phyloP scores from a whole-genome alignment of 53 echinoderm and acorn worm species.

The Holothuria leucospilota region DNA sequence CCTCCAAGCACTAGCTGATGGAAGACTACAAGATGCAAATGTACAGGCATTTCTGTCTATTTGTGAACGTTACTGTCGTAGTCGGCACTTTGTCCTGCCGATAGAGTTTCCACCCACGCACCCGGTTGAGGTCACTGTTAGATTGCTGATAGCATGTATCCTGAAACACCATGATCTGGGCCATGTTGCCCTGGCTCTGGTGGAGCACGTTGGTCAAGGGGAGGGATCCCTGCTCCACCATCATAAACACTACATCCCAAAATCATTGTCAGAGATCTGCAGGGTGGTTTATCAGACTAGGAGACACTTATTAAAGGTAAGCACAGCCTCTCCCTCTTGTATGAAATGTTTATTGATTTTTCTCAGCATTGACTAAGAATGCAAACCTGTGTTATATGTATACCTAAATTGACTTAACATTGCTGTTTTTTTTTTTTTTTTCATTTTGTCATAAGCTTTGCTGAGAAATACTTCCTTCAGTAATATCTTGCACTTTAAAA shows the following conservation, averaged over 20 bases:
- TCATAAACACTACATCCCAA: conserved; percentile 78
- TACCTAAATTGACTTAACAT: too few species aligned
- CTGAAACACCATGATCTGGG: conserved; percentile 97
- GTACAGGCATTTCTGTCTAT: conserved; percentile 86
- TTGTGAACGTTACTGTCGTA: conserved; percentile 92
- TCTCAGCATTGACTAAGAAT: too few species aligned
- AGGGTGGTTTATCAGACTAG: conserved; percentile 91
- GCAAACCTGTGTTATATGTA: too few species aligned
- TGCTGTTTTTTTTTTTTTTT: too few species aligned
- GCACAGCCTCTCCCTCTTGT: too few species aligned
- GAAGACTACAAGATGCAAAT: conserved; percentile 78
- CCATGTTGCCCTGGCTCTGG: conserved; percentile 87
- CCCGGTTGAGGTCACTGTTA: conserved; percentile 75
- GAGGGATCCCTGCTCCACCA: conserved; percentile 71
- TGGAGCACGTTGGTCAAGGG: conserved; percentile 86
- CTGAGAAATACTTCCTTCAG: too few species aligned
- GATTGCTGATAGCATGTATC: conserved; percentile 87
- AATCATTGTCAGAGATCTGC: conserved; percentile 92
- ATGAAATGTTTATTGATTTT: too few species aligned
- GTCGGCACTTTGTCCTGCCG: conserved; percentile 76
- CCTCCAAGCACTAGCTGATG: conserved; percentile 85
- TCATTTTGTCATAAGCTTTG: too few species aligned
- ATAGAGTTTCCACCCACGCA: conserved; percentile 82
- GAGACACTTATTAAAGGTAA: conserved; percentile 90
- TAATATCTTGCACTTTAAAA: too few species aligned